Evolutionary conservation across 92 coral and sea anemone species (phyloP).

Genomic region (Pocillopora meandrina): DNA sequence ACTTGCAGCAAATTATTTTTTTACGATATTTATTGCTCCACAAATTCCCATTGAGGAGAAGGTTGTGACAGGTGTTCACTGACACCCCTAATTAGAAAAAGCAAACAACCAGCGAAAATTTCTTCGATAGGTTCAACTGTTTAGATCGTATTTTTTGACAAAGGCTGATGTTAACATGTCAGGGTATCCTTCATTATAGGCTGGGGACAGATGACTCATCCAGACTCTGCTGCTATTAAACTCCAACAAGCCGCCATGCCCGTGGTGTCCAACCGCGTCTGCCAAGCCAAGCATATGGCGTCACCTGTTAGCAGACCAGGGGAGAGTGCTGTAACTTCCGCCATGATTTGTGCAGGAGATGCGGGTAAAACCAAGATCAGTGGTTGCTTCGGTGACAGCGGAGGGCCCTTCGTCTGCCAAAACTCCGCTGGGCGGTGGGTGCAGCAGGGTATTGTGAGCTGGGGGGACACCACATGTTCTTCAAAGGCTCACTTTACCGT

Average conservation of each 20-base stretch:
- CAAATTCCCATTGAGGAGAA: too few relatives aligned
- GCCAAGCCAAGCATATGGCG: constrained; percentile 27
- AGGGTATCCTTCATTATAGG: constrained; percentile 19
- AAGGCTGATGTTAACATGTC: not conserved
- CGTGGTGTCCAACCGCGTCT: constrained; percentile 49
- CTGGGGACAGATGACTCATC: constrained; percentile 63
- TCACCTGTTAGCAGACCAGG: not conserved
- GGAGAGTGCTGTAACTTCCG: constrained; percentile 39
- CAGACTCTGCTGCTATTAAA: constrained; percentile 43
- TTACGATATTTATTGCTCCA: too few relatives aligned
- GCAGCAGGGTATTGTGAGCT: constrained; percentile 74
- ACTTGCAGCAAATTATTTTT: too few relatives aligned
- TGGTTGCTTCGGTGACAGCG: constrained; percentile 72
- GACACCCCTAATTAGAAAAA: too few relatives aligned
- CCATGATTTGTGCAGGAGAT: constrained; percentile 75
- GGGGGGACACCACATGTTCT: constrained; percentile 58
- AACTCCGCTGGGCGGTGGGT: constrained; percentile 66
- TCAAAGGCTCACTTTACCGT: constrained; percentile 51
- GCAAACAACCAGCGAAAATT: too few relatives aligned
- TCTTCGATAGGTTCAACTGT: too few relatives aligned
- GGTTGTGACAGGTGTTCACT: too few relatives aligned
- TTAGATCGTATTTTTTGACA: not conserved
- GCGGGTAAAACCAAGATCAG: constrained; percentile 61
- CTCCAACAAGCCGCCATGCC: constrained; percentile 61
- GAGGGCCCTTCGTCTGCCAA: constrained; percentile 66